phyloP scores from a whole-genome alignment of 2,797 vertebrate genomes.

The Odontamblyopus lacepedii region DNA sequence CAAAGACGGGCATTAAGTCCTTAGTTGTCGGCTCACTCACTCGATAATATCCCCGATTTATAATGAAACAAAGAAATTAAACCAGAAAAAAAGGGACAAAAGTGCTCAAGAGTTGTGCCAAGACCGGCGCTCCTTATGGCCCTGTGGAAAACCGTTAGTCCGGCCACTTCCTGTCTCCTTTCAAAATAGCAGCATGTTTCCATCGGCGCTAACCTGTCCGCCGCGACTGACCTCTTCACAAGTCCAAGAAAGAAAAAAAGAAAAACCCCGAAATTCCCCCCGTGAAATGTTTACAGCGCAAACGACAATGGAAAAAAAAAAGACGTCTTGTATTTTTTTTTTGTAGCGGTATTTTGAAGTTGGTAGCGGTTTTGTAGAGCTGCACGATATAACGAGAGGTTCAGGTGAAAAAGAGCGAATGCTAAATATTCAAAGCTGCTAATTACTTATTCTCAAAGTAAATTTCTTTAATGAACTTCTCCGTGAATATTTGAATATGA shows the following conservation, averaged over 20 bases:
- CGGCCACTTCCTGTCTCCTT: conserved; percentile 38
- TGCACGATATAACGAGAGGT: background rate
- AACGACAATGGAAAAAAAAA: conserved; percentile 20
- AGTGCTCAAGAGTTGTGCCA: conserved; percentile 68
- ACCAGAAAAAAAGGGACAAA: conserved; percentile 50
- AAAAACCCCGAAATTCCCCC: conserved; percentile 14
- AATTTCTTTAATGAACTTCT: too few relatives aligned
- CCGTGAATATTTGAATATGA: too few relatives aligned
- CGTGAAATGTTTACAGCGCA: conserved; percentile 63
- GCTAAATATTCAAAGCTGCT: too few relatives aligned
- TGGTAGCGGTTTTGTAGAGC: background rate
- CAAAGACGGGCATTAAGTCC: conserved; percentile 39
- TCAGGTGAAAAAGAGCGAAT: too few relatives aligned
- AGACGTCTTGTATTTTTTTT: background rate
- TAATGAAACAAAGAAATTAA: conserved; percentile 10
- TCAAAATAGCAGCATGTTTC: conserved; percentile 52
- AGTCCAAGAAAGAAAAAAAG: background rate
- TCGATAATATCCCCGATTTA: conserved; percentile 32
- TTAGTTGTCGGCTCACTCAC: conserved; percentile 34
- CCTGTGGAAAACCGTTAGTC: conserved; percentile 38
- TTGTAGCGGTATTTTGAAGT: background rate
- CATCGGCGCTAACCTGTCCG: conserved; percentile 44
- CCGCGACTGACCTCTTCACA: conserved; percentile 47
- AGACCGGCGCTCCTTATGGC: conserved; percentile 48
- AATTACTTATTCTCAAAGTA: too few relatives aligned